These are phyloP conservation scores for Myotis pilosus DNA, from an alignment of 2,797 vertebrate genomes.

Conservation along the genomic window DNA sequence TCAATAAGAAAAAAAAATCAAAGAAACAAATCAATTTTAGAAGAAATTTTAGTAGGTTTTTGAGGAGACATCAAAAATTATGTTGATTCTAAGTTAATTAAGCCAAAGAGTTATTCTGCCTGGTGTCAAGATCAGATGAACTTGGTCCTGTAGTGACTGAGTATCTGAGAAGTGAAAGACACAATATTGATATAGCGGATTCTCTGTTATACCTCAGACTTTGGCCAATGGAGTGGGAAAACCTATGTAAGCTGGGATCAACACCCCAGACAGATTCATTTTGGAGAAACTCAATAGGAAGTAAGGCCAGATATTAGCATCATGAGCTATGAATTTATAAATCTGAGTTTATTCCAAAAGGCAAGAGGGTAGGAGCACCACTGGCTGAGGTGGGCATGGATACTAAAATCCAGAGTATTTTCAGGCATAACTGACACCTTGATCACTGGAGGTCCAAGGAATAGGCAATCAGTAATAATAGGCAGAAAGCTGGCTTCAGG, in stretches of 20 bases:
- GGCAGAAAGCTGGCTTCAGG: slow-evolving; percentile 25
- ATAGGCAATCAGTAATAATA: neutral
- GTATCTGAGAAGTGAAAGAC: neutral
- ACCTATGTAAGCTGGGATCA: neutral
- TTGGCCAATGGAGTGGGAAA: neutral
- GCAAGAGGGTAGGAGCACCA: neutral
- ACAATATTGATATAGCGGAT: neutral
- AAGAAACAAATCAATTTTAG: neutral
- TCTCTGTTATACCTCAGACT: neutral
- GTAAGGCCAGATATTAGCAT: neutral
- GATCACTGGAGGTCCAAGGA: neutral
- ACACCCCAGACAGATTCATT: neutral
- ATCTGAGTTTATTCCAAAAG: slow-evolving; percentile 5
- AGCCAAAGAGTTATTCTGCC: neutral
- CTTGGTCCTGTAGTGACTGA: neutral
- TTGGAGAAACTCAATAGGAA: neutral
- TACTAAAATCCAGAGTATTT: neutral
- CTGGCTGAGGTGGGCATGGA: neutral
- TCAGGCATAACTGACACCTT: neutral
- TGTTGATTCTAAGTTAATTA: neutral
- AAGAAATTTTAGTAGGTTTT: slow-evolving; percentile 1
- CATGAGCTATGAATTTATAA: neutral
- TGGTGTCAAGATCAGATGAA: neutral
- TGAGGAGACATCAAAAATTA: neutral
- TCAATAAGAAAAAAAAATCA: neutral